phyloP scores from a whole-genome alignment of 1,140 invertebrate genomes.

The Cydia fagiglandana region DNA sequence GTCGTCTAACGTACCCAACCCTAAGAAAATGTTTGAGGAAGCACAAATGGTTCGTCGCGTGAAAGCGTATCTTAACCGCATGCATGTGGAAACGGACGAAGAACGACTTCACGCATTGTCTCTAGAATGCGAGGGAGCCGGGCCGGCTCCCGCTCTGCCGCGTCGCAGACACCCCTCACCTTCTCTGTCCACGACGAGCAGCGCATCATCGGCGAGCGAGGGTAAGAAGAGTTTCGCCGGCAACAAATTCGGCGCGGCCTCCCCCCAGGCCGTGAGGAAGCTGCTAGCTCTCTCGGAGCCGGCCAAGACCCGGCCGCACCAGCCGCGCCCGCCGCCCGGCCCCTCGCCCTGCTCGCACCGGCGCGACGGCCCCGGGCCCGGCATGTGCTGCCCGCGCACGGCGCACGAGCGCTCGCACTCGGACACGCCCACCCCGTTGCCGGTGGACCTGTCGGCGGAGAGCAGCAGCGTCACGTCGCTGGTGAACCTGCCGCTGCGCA shows the following conservation, averaged over 20 bases:
- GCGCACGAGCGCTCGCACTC: slow-evolving; percentile 94
- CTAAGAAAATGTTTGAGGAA: slow-evolving; percentile 99
- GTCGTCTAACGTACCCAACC: slow-evolving; percentile 93
- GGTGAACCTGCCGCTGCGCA: slow-evolving; percentile 92
- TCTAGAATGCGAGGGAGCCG: slow-evolving; percentile 90
- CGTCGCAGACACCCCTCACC: slow-evolving; percentile 90
- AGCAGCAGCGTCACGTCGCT: slow-evolving; percentile 96
- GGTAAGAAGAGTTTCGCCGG: slow-evolving; percentile 82
- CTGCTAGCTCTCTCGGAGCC: slow-evolving; percentile 92
- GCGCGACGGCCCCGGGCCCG: slow-evolving; percentile 81
- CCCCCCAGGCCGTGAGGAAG: slow-evolving; percentile 96
- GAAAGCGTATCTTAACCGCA: slow-evolving; percentile 95
- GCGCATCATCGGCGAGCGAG: slow-evolving; percentile 92
- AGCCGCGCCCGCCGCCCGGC: slow-evolving; percentile 84
- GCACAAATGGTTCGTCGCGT: slow-evolving; percentile 98
- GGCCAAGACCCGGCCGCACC: slow-evolving; percentile 92
- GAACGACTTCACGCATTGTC: slow-evolving; percentile 93
- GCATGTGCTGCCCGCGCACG: slow-evolving; percentile 70
- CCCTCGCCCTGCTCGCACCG: slow-evolving; percentile 84
- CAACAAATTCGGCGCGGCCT: slow-evolving; percentile 92
- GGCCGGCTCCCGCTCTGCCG: slow-evolving; percentile 80
- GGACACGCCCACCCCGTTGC: slow-evolving; percentile 91
- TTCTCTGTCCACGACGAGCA: slow-evolving; percentile 93
- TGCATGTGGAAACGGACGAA: slow-evolving; percentile 96
- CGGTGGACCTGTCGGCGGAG: slow-evolving; percentile 95